Percentiles rank a stretch among this genome's conserved stretches.
Evolutionary conservation across 2,888 invertebrate species (phyloP).

Genomic region (Achlya flavicornis): DNA sequence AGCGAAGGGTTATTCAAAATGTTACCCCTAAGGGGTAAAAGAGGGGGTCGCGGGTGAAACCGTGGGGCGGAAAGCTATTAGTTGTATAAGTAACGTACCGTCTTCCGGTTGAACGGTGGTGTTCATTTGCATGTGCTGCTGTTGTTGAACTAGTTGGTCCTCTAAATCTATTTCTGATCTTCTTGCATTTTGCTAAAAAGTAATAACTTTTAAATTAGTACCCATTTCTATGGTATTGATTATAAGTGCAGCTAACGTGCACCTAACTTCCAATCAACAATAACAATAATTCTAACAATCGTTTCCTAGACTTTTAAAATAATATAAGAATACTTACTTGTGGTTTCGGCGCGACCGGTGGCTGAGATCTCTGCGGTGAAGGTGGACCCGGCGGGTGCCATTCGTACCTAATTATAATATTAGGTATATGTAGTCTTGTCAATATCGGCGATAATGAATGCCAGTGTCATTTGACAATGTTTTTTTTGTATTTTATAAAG

Average conservation of each 20-base stretch:
- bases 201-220: neutral
- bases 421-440: no score
- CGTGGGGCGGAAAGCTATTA: no score
- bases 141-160: constrained; percentile 29
- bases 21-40: no score
- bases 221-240: neutral
- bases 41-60: no score
- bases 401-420: constrained; percentile 63
- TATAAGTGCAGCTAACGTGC: no score
- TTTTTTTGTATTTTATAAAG: no score
- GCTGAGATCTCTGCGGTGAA: constrained; percentile 79
- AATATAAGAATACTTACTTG: constrained; percentile 55
- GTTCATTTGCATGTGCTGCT: constrained; percentile 43
- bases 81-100: constrained; percentile 34
- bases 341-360: constrained; percentile 84
- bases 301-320: no score
- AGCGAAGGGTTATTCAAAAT: no score
- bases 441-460: no score
- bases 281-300: no score
- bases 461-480: no score
- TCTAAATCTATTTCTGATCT: constrained; percentile 57
- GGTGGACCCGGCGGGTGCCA: constrained; percentile 79
- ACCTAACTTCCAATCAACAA: no score
- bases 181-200: constrained; percentile 44
- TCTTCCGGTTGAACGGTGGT: constrained; percentile 59